phyloP scores from a whole-genome alignment of 1,140 invertebrate genomes.

The Agrypnia vestita region DNA sequence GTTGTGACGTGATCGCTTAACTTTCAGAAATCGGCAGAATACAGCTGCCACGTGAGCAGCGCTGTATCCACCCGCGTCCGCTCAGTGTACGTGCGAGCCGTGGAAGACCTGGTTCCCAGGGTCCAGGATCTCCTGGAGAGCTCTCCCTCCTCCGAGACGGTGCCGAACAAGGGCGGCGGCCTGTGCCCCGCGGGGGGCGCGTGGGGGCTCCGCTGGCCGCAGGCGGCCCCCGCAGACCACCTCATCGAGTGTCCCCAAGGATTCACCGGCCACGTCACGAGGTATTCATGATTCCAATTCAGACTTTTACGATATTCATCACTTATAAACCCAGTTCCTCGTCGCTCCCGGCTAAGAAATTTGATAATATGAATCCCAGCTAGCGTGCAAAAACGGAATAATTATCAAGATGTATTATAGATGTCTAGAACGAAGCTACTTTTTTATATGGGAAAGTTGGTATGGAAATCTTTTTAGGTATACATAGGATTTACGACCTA shows the following conservation, averaged over 20 bases:
- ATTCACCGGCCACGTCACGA: conserved; percentile 68
- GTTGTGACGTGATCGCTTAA: no score
- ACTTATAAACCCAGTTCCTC: not conserved
- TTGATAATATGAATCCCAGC: no score
- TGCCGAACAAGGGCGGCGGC: conserved; percentile 57
- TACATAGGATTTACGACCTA: no score
- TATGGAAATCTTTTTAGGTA: no score
- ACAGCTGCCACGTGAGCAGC: conserved; percentile 70
- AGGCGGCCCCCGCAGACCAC: conserved; percentile 68
- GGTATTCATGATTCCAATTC: conserved; percentile 62
- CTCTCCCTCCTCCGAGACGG: not conserved
- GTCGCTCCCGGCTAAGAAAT: no score
- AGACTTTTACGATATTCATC: not conserved
- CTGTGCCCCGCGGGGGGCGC: conserved; percentile 64
- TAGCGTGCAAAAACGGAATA: no score
- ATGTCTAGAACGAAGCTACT: no score
- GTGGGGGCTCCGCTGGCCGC: conserved; percentile 68
- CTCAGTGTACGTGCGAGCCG: conserved; percentile 65
- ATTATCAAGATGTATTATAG: no score
- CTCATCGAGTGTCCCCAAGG: conserved; percentile 67
- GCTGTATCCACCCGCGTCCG: conserved; percentile 65
- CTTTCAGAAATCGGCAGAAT: conserved; percentile 70
- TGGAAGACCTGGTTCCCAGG: conserved; percentile 59
- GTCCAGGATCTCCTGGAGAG: not conserved
- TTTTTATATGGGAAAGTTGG: no score